Evolutionary conservation across 2,113 vertebrate species (phyloP).

Genomic region (Grus americana): DNA sequence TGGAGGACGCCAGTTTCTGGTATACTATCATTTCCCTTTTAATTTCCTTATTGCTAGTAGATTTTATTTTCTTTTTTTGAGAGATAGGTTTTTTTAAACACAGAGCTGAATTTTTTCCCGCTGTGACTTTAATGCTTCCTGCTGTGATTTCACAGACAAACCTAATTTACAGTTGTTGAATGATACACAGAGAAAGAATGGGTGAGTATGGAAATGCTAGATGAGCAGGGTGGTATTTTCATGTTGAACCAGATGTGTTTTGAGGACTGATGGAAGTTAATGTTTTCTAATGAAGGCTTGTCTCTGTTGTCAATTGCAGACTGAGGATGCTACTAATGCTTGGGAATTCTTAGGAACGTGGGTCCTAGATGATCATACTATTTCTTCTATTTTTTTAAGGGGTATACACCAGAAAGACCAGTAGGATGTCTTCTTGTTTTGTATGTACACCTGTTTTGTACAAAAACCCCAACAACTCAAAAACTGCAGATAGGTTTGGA

Average conservation of each 20-base stretch:
- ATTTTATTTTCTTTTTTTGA: neutral
- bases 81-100: neutral
- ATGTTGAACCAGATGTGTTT: neutral
- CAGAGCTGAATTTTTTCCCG: neutral
- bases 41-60: neutral
- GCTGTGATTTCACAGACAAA: constrained; percentile 2
- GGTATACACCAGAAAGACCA: neutral
- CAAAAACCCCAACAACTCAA: neutral
- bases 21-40: neutral
- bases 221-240: neutral
- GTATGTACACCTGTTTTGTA: neutral
- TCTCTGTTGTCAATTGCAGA: neutral
- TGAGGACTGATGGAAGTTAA: neutral
- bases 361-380: neutral
- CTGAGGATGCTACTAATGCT: neutral
- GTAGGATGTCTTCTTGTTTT: neutral
- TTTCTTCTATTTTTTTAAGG: neutral
- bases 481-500: neutral
- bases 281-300: neutral
- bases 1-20: neutral
- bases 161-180: neutral
- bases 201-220: neutral
- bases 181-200: neutral
- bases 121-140: neutral
- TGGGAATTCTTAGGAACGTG: neutral